These are phyloP conservation scores for Halesus radiatus DNA, from an alignment of 1,140 invertebrate species.

Conservation along the genomic window DNA sequence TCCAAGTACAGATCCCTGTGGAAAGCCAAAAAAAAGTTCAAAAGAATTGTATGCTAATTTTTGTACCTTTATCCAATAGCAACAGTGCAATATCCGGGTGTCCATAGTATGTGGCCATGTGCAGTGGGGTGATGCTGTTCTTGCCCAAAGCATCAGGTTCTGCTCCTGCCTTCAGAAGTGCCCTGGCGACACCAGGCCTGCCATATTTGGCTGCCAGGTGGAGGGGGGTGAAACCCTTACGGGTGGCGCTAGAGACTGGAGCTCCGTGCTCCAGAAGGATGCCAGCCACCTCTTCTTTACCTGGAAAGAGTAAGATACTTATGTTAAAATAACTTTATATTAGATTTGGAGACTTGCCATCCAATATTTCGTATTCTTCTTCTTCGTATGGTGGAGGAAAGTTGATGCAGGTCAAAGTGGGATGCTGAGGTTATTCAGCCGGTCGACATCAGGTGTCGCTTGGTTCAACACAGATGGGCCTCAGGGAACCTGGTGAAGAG, in stretches of 20 bases:
- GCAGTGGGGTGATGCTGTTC: constrained; percentile 97
- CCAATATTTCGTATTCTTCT: too few species aligned
- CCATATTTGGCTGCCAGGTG: constrained; percentile 98
- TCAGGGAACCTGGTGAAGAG: too few species aligned
- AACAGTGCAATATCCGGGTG: constrained; percentile 93
- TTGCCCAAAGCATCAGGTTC: constrained; percentile 96
- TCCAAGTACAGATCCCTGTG: too few species aligned
- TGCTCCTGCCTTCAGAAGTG: constrained; percentile 89
- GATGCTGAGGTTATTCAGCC: too few species aligned
- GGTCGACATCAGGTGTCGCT: too few species aligned
- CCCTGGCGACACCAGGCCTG: constrained; percentile 90
- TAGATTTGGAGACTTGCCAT: too few species aligned
- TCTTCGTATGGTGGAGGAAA: too few species aligned
- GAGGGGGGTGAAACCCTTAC: constrained; percentile 97
- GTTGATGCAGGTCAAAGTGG: too few species aligned
- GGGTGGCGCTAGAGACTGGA: constrained; percentile 89
- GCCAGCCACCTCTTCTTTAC: constrained; percentile 82
- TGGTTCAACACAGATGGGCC: too few species aligned
- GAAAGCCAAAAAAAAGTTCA: too few species aligned
- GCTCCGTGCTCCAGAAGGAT: constrained; percentile 95
- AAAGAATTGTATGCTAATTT: too few species aligned
- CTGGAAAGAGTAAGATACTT: constrained; percentile 58
- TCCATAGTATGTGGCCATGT: constrained; percentile 98
- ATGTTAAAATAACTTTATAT: too few species aligned
- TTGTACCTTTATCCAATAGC: constrained; percentile 85